Evolutionary conservation across 1,140 invertebrate genomes (phyloP).

Genomic region (Sitophilus oryzae): DNA sequence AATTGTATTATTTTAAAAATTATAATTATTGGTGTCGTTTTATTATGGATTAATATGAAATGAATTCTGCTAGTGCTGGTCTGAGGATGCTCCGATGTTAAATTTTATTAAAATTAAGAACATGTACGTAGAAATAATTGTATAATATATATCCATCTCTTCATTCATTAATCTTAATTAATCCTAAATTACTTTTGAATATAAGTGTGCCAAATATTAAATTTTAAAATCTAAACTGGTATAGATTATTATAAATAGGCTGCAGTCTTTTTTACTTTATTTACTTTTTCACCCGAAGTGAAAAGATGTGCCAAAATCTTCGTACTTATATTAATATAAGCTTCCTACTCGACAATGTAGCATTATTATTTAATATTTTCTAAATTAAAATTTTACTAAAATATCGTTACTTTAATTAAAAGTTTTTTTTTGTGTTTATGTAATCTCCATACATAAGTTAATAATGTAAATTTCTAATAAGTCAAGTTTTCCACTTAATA

Average conservation of each 20-base stretch:
- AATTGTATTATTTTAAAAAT: too few species aligned
- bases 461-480: too few species aligned
- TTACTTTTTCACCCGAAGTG: constrained; percentile 7
- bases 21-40: too few species aligned
- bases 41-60: too few species aligned
- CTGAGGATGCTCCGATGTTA: too few species aligned
- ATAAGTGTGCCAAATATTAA: constrained; percentile 19
- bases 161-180: constrained; percentile 4
- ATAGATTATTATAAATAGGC: constrained; percentile 19
- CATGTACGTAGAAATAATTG: background rate
- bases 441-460: constrained; percentile 24
- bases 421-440: constrained; percentile 26
- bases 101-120: too few species aligned
- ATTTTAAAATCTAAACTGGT: constrained; percentile 19
- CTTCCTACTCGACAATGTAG: constrained; percentile 17
- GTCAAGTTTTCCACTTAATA: background rate
- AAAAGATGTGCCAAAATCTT: constrained; percentile 20
- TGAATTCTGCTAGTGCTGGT: too few species aligned
- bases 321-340: constrained; percentile 16
- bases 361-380: constrained; percentile 2
- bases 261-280: constrained; percentile 22
- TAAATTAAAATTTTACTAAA: constrained; percentile 9
- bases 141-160: background rate
- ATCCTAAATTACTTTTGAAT: constrained; percentile 8
- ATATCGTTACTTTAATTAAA: constrained; percentile 7